Conservation (phyloP, 2,113 vertebrate genomes). For the Cheirogaleus medius region DNA sequence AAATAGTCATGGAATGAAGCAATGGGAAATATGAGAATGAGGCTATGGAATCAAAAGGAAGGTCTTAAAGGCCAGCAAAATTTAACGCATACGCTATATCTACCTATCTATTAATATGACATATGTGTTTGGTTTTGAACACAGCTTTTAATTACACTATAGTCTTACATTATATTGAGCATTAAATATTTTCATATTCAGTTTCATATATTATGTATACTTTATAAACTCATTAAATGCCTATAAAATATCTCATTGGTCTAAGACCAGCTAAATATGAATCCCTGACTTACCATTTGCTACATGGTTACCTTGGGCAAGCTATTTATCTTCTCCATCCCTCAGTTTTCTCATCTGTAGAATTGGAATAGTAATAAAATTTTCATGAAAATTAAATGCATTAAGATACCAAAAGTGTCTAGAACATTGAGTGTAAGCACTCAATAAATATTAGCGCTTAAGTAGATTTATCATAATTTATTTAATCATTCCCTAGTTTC, state of each 20-base stretch:
- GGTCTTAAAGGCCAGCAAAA: not conserved
- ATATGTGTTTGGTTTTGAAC: not conserved
- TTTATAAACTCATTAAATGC: not conserved
- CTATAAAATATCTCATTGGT: not conserved
- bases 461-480: conserved; percentile 57
- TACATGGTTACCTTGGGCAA: not conserved
- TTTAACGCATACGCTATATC: not conserved
- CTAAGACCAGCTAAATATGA: not conserved
- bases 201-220: not conserved
- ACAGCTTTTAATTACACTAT: not conserved
- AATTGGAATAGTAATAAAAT: not conserved
- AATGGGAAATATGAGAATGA: not conserved
- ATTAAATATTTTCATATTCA: not conserved
- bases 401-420: not conserved
- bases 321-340: not conserved
- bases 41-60: not conserved
- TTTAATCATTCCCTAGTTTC: conserved; percentile 25
- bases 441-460: conserved; percentile 34
- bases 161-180: not conserved
- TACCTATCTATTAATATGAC: not conserved
- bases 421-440: not conserved
- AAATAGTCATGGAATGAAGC: not conserved
- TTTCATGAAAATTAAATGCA: conserved; percentile 11
- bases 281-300: not conserved
- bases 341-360: conserved; percentile 38